phyloP scores from a whole-genome alignment of 2,888 invertebrate genomes.

The Andrena bicolor region DNA sequence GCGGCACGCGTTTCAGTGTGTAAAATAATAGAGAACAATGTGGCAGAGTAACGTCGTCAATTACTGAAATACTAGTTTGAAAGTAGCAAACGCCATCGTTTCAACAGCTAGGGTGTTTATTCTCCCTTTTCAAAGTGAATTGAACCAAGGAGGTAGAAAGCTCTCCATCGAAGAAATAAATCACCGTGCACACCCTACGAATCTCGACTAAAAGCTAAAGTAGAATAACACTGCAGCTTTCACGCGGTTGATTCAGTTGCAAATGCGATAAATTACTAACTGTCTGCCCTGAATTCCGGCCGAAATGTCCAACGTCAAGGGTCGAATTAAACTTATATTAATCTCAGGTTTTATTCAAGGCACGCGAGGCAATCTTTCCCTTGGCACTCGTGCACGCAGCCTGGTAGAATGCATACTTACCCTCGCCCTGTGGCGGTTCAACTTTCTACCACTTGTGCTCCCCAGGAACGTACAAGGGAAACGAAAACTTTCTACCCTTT shows the following conservation, averaged over 20 bases:
- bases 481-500: not conserved
- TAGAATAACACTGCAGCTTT: conserved; percentile 2
- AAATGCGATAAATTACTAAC: conserved; percentile 15
- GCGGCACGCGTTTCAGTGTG: too few species aligned
- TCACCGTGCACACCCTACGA: not conserved
- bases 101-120: not conserved
- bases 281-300: not conserved
- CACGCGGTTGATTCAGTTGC: not conserved
- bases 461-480: too few species aligned
- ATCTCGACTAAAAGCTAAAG: not conserved
- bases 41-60: not conserved
- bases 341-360: conserved; percentile 31
- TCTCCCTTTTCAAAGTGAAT: not conserved
- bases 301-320: not conserved
- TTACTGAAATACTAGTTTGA: not conserved
- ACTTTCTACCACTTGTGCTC: not conserved
- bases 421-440: not conserved
- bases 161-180: not conserved
- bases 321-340: conserved; percentile 36
- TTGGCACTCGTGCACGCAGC: conserved; percentile 2
- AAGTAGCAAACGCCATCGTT: not conserved
- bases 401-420: conserved; percentile 2
- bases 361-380: conserved; percentile 25
- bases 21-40: not conserved
- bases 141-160: not conserved